Evolutionary conservation across 2,797 vertebrate species (phyloP).

Genomic region (Iguana delicatissima): DNA sequence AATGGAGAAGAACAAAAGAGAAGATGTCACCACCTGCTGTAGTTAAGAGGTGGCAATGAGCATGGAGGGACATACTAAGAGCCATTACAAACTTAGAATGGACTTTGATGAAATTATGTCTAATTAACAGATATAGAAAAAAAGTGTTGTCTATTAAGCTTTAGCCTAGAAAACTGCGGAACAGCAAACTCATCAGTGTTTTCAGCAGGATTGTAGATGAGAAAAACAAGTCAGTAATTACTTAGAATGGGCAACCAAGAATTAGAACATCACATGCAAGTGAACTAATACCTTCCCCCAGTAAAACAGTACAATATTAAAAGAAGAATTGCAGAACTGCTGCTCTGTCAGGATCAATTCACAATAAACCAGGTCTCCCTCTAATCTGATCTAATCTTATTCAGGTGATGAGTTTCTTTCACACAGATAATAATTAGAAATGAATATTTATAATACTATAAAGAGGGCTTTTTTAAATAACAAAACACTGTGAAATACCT

Average conservation of each 20-base stretch:
- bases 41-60: background rate
- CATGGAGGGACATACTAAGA: background rate
- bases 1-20: background rate
- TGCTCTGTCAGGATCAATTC: background rate
- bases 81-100: background rate
- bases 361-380: background rate
- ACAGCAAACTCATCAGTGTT: background rate
- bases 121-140: background rate
- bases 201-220: background rate
- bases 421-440: conserved; percentile 13
- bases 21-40: background rate
- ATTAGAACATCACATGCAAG: background rate
- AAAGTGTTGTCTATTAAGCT: background rate
- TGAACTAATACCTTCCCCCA: background rate
- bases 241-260: background rate
- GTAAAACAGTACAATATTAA: background rate
- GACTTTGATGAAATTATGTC: background rate
- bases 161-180: background rate
- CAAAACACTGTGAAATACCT: background rate
- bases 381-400: background rate
- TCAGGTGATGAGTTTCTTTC: background rate
- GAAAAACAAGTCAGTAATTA: background rate
- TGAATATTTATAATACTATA: background rate
- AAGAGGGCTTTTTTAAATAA: background rate
- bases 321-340: background rate